Percentiles rank a stretch among this genome's conserved stretches.
phyloP scores from a whole-genome alignment of 1,140 invertebrate species.

The Drusus annulatus region DNA sequence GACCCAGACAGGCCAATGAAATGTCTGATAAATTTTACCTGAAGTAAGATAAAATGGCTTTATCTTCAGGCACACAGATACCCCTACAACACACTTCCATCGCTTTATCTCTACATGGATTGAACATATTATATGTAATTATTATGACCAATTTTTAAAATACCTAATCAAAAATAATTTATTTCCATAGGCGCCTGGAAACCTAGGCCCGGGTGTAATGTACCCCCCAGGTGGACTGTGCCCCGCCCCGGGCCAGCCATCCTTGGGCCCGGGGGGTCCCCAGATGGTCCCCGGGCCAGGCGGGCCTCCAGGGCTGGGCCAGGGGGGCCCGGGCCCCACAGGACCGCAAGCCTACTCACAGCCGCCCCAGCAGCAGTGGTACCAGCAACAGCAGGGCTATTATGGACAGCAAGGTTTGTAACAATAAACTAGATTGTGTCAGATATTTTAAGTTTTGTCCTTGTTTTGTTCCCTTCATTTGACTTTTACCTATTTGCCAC shows the following conservation, averaged over 20 bases:
- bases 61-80: too few relatives aligned
- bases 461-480: too few relatives aligned
- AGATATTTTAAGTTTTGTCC: too few relatives aligned
- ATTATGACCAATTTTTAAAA: too few relatives aligned
- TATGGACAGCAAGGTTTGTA: constrained; percentile 65
- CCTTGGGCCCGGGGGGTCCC: constrained; percentile 44
- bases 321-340: constrained; percentile 59
- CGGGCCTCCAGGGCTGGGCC: background rate
- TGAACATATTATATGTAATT: too few relatives aligned
- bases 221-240: constrained; percentile 21
- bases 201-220: background rate
- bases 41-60: too few relatives aligned
- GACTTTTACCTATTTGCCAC: too few relatives aligned
- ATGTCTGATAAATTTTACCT: too few relatives aligned
- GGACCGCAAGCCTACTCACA: constrained; percentile 59
- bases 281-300: constrained; percentile 54
- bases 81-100: too few relatives aligned
- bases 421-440: too few relatives aligned
- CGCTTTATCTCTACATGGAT: too few relatives aligned
- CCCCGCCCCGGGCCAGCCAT: constrained; percentile 33
- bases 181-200: constrained; percentile 3
- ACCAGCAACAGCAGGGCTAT: constrained; percentile 60
- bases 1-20: too few relatives aligned
- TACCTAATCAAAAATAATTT: background rate
- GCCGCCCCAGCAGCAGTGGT: constrained; percentile 58